phyloP scores from a whole-genome alignment of 2,888 invertebrate species.

The Tetragonisca angustula region DNA sequence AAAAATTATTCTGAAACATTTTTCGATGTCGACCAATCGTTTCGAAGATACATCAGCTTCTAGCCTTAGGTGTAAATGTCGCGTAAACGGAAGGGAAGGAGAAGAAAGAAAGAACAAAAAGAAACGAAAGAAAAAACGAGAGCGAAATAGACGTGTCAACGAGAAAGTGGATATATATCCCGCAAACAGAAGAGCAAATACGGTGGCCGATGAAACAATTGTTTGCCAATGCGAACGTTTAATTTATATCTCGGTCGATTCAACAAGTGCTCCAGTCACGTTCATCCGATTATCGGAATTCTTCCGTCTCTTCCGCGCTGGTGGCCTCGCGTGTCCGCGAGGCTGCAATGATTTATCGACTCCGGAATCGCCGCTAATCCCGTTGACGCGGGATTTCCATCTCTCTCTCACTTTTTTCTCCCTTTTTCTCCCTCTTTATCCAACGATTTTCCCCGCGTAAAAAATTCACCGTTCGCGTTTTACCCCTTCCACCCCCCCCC shows the following conservation, averaged over 20 bases:
- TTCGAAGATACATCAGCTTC: too few species aligned
- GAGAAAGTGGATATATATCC: background rate
- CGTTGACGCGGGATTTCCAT: constrained; percentile 11
- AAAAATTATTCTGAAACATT: too few species aligned
- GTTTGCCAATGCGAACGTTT: constrained; percentile 45
- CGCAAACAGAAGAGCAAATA: constrained; percentile 14
- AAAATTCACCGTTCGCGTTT: constrained; percentile 40
- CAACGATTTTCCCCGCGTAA: constrained; percentile 36
- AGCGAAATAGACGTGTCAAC: background rate
- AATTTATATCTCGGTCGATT: constrained; percentile 47
- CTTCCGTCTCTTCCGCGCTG: constrained; percentile 43
- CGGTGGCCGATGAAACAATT: constrained; percentile 38
- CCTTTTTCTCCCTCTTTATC: constrained; percentile 19
- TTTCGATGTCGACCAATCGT: too few species aligned
- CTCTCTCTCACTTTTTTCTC: background rate
- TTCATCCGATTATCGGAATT: constrained; percentile 63
- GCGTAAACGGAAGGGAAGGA: background rate
- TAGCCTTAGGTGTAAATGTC: background rate
- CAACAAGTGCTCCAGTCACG: constrained; percentile 62
- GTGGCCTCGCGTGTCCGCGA: constrained; percentile 16
- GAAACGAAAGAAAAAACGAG: background rate
- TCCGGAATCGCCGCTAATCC: constrained; percentile 48
- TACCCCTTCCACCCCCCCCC: constrained; percentile 10
- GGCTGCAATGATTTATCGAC: constrained; percentile 57
- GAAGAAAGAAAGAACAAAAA: background rate